Evolutionary conservation across 1,140 invertebrate species (phyloP).

Genomic region (Camponotus floridanus): DNA sequence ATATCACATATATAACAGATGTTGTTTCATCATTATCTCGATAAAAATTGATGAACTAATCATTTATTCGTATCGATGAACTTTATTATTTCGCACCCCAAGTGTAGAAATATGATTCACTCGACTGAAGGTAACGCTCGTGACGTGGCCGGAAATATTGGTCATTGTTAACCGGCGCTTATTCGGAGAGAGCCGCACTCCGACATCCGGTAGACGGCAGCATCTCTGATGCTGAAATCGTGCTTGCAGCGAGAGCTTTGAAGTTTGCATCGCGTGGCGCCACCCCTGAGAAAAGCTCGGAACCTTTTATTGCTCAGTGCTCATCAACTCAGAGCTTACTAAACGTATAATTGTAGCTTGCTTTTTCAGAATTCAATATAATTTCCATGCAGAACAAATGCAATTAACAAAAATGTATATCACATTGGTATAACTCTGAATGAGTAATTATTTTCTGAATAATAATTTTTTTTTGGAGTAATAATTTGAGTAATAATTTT

Average conservation of each 20-base stretch:
- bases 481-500: background rate
- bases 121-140: conserved; percentile 78
- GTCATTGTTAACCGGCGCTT: conserved; percentile 76
- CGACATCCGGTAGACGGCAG: conserved; percentile 75
- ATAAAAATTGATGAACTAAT: conserved; percentile 42
- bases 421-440: background rate
- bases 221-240: conserved; percentile 74
- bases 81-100: conserved; percentile 38
- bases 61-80: background rate
- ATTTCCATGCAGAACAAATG: background rate
- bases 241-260: conserved; percentile 45
- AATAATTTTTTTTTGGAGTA: too few species aligned
- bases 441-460: too few species aligned
- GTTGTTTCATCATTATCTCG: conserved; percentile 17
- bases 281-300: conserved; percentile 72
- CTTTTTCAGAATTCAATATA: background rate
- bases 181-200: conserved; percentile 67
- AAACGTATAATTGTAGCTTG: background rate
- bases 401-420: background rate
- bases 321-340: conserved; percentile 52
- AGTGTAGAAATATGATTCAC: conserved; percentile 62
- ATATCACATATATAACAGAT: background rate
- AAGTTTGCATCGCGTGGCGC: conserved; percentile 73
- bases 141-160: conserved; percentile 78
- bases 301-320: conserved; percentile 68